Evolutionary conservation across 2,888 invertebrate species (phyloP), one percentile per base, ranked within the genome.

Genomic region (Galeruca laticollis): DNA sequence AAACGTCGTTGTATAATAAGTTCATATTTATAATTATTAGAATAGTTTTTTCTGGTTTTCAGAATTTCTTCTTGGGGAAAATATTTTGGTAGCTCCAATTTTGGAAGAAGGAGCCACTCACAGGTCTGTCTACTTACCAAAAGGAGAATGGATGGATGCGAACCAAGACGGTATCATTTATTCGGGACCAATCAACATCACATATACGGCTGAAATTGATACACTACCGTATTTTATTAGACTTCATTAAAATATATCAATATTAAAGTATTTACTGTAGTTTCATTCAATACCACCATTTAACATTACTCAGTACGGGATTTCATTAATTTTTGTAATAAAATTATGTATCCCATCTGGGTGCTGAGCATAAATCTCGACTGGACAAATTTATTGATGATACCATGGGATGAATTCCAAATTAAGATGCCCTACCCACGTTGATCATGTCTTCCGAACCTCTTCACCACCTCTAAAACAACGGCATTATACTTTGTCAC

Each of bases 21-120:
- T n/a, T n/a, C n/a, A n/a, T n/a, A n/a, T n/a, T n/a, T n/a, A n/a
- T n/a, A n/a, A n/a, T n/a, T n/a, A n/a, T n/a, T n/a, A n/a, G n/a
- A n/a, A 57, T 8, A 52, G 9, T 37, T 43, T 31, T 43, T 18
- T 15, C 6, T 35, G 64, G 33, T 57, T 84, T 84, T 0, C 86
- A 95, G 94, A 95, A 84, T 96, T 90, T 81, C 86, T 95, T 21
- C 87, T 96, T 9, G 96, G 95, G 3, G 92, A 94, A 75, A 87
- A 88, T 60, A 88, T 95, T 49, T 85, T 96, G 67, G 92, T 93
- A 0, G 96, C 95, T 0, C 96, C 96, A 0, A 88, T 96, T 0
- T 79, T 95, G 10, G 85, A 86, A 43, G 87, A 91, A 84, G 90
- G 89, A 0, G 89, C 90, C 0, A 84, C 80, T 0, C 81, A 86